Base-by-base conservation (phyloP, 2,888 invertebrate species). In the Acanthoscelides obtectus region DNA sequence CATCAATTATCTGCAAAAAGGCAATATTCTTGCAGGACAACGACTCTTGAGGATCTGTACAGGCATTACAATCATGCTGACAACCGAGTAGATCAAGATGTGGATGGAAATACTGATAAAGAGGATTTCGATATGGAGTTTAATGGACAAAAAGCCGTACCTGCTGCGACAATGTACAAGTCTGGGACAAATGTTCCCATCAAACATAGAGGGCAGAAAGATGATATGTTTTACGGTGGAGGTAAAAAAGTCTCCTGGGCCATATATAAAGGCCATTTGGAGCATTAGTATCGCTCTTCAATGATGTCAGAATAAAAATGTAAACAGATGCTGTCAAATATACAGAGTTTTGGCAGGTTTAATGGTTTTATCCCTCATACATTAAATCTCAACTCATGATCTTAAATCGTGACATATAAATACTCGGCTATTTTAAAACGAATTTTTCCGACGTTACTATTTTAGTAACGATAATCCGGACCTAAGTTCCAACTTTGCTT, bases 21-120 rank as follows among this genome's bases (percentile, higher is more conserved):
- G 17, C 2, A 66, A 27, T 64, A 20, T 67, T 2, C 5, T 70
- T 80, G n/a, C 80, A 93, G 93, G 80, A 90, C 92, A 22, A 89
- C 93, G 19, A 91, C 92, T 0, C 82, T 93, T 20, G 92, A 93
- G 76, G 92, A 92, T 75, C 88, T 93, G 45, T 90, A 92, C 81
- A 88, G 88, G 6, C 90, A 91, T 79, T 90, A 91, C 78, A 22
- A 67, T 22, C 22, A 22, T 22, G 22, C 68, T 0, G 22, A 68
- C 19, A 68, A 68, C 27, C 22, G 25, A 22, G 68, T 22, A 19
- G 68, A 68, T 20, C 25, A 68, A 17, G 68, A 68, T n/a, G 27
- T 25, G 20, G 22, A 68, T 20, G 67, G 20, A 67, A 45, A 25
- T 19, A 25, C 3, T 20, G 22, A 68, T 20, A 25, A 68, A 22